Evolutionary conservation across 1,140 invertebrate genomes (phyloP).

Genomic region (Caenorhabditis elegans): DNA sequence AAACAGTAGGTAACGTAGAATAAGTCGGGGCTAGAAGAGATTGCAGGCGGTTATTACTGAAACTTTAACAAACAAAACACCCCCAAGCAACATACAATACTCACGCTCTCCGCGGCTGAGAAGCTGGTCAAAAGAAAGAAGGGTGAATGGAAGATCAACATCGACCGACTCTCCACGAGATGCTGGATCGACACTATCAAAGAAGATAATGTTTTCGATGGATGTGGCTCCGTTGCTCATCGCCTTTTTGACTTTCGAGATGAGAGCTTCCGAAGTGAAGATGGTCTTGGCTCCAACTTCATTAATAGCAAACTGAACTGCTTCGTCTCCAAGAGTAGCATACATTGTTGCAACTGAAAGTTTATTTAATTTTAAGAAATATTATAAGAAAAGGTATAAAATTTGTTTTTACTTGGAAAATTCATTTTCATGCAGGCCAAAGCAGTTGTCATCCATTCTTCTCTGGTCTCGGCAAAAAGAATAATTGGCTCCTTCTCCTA

Average conservation of each 20-base stretch:
- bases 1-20: neutral
- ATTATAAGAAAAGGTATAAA: neutral
- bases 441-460: conserved; percentile 93
- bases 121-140: conserved; percentile 66
- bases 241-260: conserved; percentile 56
- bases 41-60: neutral
- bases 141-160: conserved; percentile 59
- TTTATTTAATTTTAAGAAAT: no score
- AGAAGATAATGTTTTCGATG: conserved; percentile 60
- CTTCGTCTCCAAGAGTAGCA: conserved; percentile 92
- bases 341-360: conserved; percentile 88
- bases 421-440: conserved; percentile 90
- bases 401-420: conserved; percentile 73
- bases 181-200: conserved; percentile 50
- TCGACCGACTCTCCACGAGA: conserved; percentile 27
- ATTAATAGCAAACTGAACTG: conserved; percentile 89
- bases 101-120: conserved; percentile 79
- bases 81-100: neutral
- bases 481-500: conserved; percentile 74
- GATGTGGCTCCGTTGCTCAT: conserved; percentile 36
- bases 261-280: conserved; percentile 59
- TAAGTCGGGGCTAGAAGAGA: neutral
- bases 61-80: neutral
- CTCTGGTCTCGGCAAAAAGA: conserved; percentile 93
- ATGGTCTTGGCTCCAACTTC: conserved; percentile 82